Percentiles rank a stretch among this genome's conserved stretches.
Evolutionary conservation across 2,113 vertebrate species (phyloP).

Genomic region (Paramormyrops kingsleyae): DNA sequence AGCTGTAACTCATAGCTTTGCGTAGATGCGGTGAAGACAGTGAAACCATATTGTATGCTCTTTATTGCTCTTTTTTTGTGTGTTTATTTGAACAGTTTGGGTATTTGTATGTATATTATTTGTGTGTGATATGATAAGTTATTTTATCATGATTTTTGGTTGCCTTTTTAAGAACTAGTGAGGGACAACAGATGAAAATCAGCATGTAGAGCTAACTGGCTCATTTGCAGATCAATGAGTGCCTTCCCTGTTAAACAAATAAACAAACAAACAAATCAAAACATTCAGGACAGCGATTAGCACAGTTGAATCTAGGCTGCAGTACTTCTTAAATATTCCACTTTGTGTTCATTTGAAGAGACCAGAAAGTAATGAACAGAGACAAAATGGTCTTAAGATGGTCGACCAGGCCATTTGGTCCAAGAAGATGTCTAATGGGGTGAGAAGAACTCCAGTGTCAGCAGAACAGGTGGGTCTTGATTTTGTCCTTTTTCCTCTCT

Average conservation of each 20-base stretch:
- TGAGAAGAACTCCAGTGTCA: slow-evolving; percentile 84
- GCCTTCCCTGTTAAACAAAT: not conserved
- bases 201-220: not conserved
- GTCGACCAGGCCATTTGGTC: slow-evolving; percentile 99
- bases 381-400: slow-evolving; percentile 98
- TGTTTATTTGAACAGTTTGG: not conserved
- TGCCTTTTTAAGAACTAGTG: not conserved
- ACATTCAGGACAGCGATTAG: not conserved
- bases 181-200: not conserved
- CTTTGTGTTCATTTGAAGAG: slow-evolving; percentile 56
- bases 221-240: not conserved
- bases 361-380: slow-evolving; percentile 90
- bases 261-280: not conserved
- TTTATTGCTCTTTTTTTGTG: not conserved
- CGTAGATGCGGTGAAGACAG: not conserved
- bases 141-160: not conserved
- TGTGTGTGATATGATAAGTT: not conserved
- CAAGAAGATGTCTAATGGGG: slow-evolving; percentile 97
- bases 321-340: not conserved
- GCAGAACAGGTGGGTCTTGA: slow-evolving; percentile 78
- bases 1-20: not conserved
- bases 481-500: not conserved
- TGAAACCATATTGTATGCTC: not conserved
- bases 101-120: not conserved
- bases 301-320: not conserved